Evolutionary conservation across 2,888 invertebrate genomes (phyloP).

Genomic region (Gymnoscelis rufifasciata): DNA sequence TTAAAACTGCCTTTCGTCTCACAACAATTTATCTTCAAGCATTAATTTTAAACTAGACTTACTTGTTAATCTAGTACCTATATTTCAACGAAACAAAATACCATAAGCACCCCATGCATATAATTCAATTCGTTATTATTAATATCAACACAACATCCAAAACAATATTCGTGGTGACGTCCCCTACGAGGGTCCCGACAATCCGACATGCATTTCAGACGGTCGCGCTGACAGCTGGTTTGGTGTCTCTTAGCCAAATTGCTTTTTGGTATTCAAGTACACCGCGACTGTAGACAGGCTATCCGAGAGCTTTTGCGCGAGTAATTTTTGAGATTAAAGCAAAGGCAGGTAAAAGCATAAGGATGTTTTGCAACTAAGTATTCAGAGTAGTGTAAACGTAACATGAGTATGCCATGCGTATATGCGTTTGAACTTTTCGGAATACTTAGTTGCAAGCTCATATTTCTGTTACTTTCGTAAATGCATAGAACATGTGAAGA

Average conservation of each 20-base stretch:
- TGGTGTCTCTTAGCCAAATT: constrained; percentile 58
- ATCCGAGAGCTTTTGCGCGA: constrained; percentile 17
- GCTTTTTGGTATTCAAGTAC: constrained; percentile 33
- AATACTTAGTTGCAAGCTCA: not conserved
- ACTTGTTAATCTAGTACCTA: too few relatives aligned
- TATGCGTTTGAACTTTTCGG: too few relatives aligned
- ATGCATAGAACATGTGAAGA: too few relatives aligned
- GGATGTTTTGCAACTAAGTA: not conserved
- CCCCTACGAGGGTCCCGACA: constrained; percentile 33
- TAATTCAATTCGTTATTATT: constrained; percentile 7
- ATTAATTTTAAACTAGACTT: too few relatives aligned
- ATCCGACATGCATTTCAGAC: constrained; percentile 40
- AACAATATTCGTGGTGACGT: constrained; percentile 23
- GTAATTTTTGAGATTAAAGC: constrained; percentile 25
- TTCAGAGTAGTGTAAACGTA: too few relatives aligned
- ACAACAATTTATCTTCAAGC: too few relatives aligned
- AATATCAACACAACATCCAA: constrained; percentile 16
- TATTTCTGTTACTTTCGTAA: too few relatives aligned
- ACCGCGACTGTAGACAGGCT: constrained; percentile 9
- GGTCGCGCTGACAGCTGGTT: constrained; percentile 30
- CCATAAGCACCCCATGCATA: not conserved
- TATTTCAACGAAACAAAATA: not conserved
- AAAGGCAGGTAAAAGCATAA: constrained; percentile 9
- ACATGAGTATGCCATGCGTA: too few relatives aligned
- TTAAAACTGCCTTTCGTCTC: too few relatives aligned